A percentile compares a stretch with the other conserved stretches of the same genome.
Conservation (phyloP, 2,113 vertebrate species). For the Neopipo cinnamomea region DNA sequence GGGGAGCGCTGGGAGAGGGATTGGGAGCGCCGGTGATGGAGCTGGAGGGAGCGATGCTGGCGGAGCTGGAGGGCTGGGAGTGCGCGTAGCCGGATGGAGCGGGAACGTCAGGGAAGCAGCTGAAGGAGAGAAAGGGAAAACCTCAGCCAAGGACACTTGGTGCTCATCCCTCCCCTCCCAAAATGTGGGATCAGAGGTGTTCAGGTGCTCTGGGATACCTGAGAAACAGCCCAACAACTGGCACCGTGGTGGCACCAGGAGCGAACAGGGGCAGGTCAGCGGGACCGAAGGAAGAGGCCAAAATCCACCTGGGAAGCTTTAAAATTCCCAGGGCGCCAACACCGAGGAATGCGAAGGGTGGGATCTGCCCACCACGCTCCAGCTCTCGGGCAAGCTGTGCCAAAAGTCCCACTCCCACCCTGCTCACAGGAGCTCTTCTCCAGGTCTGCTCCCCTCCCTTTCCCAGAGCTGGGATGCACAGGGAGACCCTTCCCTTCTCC, state of each 20-base stretch:
- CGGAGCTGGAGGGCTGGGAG: constrained; percentile 73
- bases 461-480: rapidly evolving
- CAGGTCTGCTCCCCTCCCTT: too few relatives aligned
- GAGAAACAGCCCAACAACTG: background rate
- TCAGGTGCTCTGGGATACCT: background rate
- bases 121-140: constrained; percentile 66
- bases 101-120: constrained; percentile 96
- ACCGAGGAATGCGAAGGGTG: background rate
- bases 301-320: background rate
- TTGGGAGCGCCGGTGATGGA: constrained; percentile 46
- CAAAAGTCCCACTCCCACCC: background rate
- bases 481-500: background rate
- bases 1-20: constrained; percentile 53
- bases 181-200: background rate
- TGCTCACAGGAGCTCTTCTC: background rate
- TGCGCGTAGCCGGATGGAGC: constrained; percentile 75
- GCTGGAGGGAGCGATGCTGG: background rate
- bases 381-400: background rate
- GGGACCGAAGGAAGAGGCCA: background rate
- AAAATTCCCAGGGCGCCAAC: background rate
- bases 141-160: background rate
- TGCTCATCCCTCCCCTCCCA: background rate
- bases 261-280: background rate
- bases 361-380: background rate
- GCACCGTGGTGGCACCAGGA: background rate